These are phyloP conservation scores for Monochamus saltuarius DNA, from an alignment of 1,140 invertebrate species.

Conservation along the genomic window DNA sequence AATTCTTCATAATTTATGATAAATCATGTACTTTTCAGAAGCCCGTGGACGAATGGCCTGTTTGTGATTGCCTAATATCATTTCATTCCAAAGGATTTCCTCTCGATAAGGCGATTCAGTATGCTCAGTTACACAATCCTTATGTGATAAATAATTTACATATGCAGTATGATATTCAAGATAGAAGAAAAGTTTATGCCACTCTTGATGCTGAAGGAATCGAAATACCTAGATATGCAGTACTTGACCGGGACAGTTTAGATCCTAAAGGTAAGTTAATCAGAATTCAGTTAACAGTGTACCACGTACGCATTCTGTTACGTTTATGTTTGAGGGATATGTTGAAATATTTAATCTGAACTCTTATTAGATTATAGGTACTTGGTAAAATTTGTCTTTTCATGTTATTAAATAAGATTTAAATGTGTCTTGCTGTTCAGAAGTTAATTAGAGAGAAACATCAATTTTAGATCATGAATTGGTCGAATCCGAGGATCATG, in stretches of 20 bases:
- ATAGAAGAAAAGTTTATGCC: slow-evolving; percentile 91
- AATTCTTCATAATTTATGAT: no score
- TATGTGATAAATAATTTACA: slow-evolving; percentile 98
- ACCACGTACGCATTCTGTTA: no score
- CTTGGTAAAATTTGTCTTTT: no score
- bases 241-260: slow-evolving; percentile 89
- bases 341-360: no score
- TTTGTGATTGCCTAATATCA: slow-evolving; percentile 96
- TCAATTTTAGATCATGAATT: slow-evolving; percentile 77
- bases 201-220: slow-evolving; percentile 94
- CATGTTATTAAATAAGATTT: neutral
- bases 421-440: neutral
- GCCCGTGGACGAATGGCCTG: slow-evolving; percentile 97
- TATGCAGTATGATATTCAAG: slow-evolving; percentile 98
- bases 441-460: slow-evolving; percentile 1
- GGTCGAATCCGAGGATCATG: slow-evolving; percentile 96
- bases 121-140: slow-evolving; percentile 90
- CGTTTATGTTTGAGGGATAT: no score
- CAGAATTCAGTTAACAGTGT: no score
- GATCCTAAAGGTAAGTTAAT: slow-evolving; percentile 79
- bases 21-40: slow-evolving; percentile 60
- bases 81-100: slow-evolving; percentile 99
- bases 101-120: slow-evolving; percentile 96
- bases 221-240: slow-evolving; percentile 96
- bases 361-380: no score